Evolutionary conservation across 2,888 invertebrate genomes (phyloP).

Genomic region (Cabera pusaria): DNA sequence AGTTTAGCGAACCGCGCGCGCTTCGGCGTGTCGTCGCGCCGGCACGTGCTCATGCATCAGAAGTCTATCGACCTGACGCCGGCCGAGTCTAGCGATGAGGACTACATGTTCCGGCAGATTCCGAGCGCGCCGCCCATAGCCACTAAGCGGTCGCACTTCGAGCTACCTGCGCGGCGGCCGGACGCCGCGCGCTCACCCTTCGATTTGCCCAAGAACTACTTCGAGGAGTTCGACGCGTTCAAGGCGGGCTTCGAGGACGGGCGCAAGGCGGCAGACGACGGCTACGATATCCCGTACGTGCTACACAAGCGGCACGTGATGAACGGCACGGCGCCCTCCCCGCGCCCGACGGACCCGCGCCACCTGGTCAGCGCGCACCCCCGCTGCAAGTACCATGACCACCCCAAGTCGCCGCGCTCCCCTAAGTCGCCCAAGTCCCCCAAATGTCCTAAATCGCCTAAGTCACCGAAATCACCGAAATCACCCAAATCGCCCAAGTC

Average conservation of each 20-base stretch:
- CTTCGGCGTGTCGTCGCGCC: constrained; percentile 88
- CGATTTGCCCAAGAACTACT: constrained; percentile 89
- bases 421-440: constrained; percentile 85
- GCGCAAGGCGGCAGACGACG: constrained; percentile 76
- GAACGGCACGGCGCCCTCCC: constrained; percentile 90
- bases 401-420: constrained; percentile 77
- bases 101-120: constrained; percentile 90
- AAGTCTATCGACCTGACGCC: constrained; percentile 93
- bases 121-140: constrained; percentile 89
- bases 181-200: constrained; percentile 87
- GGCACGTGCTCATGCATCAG: constrained; percentile 92
- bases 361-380: constrained; percentile 51
- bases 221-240: constrained; percentile 86
- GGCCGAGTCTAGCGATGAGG: constrained; percentile 93
- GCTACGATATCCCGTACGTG: constrained; percentile 92
- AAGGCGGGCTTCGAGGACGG: constrained; percentile 79
- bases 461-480: constrained; percentile 84
- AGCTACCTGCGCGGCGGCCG: constrained; percentile 81
- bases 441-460: constrained; percentile 85
- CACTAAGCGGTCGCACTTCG: constrained; percentile 88
- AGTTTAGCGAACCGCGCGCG: constrained; percentile 88
- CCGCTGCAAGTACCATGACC: constrained; percentile 77
- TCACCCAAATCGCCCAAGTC: constrained; percentile 82
- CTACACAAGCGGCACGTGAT: constrained; percentile 93
- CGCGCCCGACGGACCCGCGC: constrained; percentile 65